phyloP scores from a whole-genome alignment of 2,113 vertebrate species.

The Nestor notabilis region DNA sequence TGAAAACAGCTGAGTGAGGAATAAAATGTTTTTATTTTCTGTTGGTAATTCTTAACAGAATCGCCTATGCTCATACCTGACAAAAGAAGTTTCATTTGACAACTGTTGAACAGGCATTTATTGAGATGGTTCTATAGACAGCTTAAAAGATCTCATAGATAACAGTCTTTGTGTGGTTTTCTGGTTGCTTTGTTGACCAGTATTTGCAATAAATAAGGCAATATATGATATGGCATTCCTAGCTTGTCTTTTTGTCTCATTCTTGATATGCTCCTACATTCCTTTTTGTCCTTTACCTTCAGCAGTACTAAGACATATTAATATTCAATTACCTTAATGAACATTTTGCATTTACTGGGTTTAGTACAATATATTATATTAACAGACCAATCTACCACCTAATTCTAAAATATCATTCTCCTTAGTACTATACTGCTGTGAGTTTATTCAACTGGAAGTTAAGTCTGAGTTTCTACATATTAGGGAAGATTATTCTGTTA shows the following conservation, averaged over 20 bases:
- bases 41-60: neutral
- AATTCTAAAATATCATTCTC: neutral
- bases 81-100: neutral
- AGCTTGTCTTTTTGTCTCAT: neutral
- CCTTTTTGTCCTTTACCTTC: neutral
- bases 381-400: neutral
- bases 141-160: neutral
- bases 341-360: neutral
- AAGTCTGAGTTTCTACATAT: neutral
- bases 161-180: neutral
- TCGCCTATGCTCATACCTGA: neutral
- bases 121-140: neutral
- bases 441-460: neutral
- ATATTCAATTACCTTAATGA: neutral
- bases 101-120: neutral
- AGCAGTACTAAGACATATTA: neutral
- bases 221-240: neutral
- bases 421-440: neutral
- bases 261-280: neutral
- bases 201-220: neutral
- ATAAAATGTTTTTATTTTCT: neutral
- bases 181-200: neutral
- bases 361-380: neutral
- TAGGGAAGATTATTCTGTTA: neutral
- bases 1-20: neutral